Percentiles rank a stretch among this genome's conserved stretches.
These are phyloP conservation scores for Labeo rohita DNA, from an alignment of 2,113 vertebrate genomes.

Conservation along the genomic window DNA sequence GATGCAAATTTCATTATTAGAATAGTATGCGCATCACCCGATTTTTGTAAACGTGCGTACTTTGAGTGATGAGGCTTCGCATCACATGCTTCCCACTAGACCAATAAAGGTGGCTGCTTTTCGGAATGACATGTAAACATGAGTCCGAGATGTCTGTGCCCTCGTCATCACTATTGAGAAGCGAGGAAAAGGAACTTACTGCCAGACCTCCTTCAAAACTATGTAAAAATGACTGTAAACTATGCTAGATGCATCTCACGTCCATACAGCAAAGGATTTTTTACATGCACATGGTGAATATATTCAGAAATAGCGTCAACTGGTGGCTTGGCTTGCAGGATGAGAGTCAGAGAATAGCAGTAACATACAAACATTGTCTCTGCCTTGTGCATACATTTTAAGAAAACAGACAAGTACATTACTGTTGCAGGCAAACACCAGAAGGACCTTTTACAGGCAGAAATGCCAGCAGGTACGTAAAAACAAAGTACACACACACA, in stretches of 20 bases:
- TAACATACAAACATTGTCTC: no score
- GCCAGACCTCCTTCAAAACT: not conserved
- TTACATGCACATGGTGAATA: not conserved
- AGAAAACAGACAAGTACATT: no score
- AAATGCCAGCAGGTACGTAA: no score
- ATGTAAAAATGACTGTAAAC: not conserved
- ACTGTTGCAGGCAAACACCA: no score
- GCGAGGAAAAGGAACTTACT: not conserved
- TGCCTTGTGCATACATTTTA: no score
- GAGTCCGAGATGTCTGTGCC: not conserved
- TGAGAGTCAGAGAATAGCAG: no score
- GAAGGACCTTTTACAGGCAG: no score
- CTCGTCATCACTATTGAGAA: constrained; percentile 16
- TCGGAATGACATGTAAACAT: not conserved
- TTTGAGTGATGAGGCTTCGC: not conserved
- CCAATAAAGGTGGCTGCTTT: not conserved
- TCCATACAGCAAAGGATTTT: constrained; percentile 36
- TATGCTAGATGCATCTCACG: constrained; percentile 15
- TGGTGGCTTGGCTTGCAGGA: no score
- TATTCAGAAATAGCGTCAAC: not conserved
- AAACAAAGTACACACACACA: no score
- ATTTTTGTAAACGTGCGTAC: no score
- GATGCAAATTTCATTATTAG: no score
- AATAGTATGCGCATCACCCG: no score
- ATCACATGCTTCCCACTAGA: not conserved